Percentiles rank a stretch among this genome's conserved stretches.
phyloP scores from a whole-genome alignment of 2,113 vertebrate species.

The Colistium nudipinnis region DNA sequence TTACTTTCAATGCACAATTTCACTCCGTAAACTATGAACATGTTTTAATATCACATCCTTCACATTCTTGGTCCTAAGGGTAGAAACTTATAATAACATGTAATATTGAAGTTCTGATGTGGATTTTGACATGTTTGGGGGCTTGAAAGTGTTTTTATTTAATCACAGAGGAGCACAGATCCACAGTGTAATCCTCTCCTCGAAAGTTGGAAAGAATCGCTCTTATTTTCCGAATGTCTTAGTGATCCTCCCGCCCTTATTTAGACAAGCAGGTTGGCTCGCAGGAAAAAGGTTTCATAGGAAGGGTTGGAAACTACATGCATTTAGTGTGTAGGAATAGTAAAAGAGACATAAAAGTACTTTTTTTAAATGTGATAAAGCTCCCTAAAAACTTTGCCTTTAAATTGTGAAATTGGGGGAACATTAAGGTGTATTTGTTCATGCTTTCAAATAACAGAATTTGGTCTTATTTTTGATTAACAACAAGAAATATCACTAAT shows the following conservation, averaged over 20 bases:
- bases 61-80: neutral
- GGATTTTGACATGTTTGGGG: neutral
- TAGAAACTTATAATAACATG: neutral
- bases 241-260: constrained; percentile 5
- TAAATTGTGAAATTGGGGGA: too few species aligned
- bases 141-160: neutral
- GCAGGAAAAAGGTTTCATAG: neutral
- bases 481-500: too few species aligned
- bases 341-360: too few species aligned
- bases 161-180: too few species aligned
- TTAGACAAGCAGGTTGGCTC: neutral
- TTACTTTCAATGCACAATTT: neutral
- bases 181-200: neutral
- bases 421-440: too few species aligned
- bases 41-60: neutral
- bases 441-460: too few species aligned
- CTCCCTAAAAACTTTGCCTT: too few species aligned
- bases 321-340: neutral
- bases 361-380: too few species aligned
- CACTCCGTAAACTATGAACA: neutral
- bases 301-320: neutral
- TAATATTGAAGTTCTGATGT: neutral
- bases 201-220: constrained; percentile 1
- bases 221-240: too few species aligned
- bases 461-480: too few species aligned